Conservation (phyloP, 2,888 invertebrate genomes). For the Diabrotica balteata region DNA sequence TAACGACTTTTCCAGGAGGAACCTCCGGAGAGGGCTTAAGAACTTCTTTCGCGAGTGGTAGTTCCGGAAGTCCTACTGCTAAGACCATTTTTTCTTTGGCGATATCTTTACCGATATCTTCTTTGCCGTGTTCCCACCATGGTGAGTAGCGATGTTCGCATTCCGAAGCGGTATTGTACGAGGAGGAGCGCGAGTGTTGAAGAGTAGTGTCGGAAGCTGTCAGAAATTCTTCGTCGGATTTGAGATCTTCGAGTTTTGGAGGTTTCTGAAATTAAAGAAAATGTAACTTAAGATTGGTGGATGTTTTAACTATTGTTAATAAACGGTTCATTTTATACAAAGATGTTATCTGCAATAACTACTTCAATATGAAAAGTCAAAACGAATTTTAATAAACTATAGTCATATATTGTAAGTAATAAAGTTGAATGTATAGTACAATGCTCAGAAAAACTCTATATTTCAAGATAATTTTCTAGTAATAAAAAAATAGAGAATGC, state of each 20-base stretch:
- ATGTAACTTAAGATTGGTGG: too few species aligned
- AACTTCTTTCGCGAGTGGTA: conserved; percentile 54
- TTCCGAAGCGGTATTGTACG: conserved; percentile 73
- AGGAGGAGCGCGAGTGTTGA: conserved; percentile 72
- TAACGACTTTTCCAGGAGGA: conserved; percentile 62
- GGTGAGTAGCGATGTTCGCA: conserved; percentile 66
- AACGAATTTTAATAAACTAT: too few species aligned
- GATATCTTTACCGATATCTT: conserved; percentile 51
- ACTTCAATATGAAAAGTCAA: too few species aligned
- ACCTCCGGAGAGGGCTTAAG: conserved; percentile 58
- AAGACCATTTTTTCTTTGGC: conserved; percentile 60
- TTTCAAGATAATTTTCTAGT: too few species aligned
- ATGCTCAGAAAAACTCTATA: too few species aligned
- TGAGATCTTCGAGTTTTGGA: conserved; percentile 61
- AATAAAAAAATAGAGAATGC: too few species aligned
- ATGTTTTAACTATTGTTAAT: too few species aligned
- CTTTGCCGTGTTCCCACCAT: conserved; percentile 66
- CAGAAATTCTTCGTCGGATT: conserved; percentile 69
- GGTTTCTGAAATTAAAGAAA: conserved; percentile 36
- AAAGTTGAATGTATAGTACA: too few species aligned
- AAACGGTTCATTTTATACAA: too few species aligned
- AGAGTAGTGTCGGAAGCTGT: conserved; percentile 75
- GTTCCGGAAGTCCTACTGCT: conserved; percentile 58
- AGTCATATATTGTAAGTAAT: too few species aligned
- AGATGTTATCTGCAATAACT: too few species aligned